These are phyloP conservation scores for Timema cristinae DNA, from an alignment of 2,888 invertebrate genomes.

Conservation along the genomic window DNA sequence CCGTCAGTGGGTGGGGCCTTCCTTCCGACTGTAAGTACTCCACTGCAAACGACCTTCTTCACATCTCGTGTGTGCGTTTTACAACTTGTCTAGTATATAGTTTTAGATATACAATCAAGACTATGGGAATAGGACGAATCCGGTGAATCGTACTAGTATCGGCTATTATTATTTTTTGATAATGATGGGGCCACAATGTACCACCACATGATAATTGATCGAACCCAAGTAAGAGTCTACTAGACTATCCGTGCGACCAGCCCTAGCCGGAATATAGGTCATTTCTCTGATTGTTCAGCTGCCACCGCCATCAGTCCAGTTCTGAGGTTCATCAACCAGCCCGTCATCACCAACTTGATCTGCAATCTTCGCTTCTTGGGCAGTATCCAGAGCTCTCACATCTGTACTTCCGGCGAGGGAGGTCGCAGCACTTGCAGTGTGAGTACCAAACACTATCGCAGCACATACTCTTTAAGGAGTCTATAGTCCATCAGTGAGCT, in stretches of 20 bases:
- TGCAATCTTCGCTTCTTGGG: conserved; percentile 24
- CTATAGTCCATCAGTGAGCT: too few species aligned
- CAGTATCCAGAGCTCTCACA: conserved; percentile 17
- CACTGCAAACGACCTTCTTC: not conserved
- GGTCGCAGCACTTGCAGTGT: conserved; percentile 32
- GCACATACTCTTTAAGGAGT: too few species aligned
- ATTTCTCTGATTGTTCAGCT: conserved; percentile 4
- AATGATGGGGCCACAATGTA: too few species aligned
- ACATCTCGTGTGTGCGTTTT: not conserved
- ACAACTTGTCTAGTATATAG: too few species aligned
- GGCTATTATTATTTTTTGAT: too few species aligned
- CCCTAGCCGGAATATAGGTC: too few species aligned
- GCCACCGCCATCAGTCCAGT: conserved; percentile 20
- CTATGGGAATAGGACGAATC: too few species aligned
- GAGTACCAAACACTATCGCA: conserved; percentile 10
- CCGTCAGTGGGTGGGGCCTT: conserved; percentile 35
- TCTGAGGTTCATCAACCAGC: conserved; percentile 19
- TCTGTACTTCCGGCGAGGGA: conserved; percentile 29
- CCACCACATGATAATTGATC: too few species aligned
- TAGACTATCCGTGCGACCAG: too few species aligned
- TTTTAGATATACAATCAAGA: too few species aligned
- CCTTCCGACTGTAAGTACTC: conserved; percentile 28
- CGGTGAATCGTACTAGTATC: too few species aligned
- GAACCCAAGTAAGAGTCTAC: too few species aligned
- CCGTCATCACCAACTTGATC: conserved; percentile 20